phyloP scores from a whole-genome alignment of 2,113 vertebrate species.

The Glaucomys volans region DNA sequence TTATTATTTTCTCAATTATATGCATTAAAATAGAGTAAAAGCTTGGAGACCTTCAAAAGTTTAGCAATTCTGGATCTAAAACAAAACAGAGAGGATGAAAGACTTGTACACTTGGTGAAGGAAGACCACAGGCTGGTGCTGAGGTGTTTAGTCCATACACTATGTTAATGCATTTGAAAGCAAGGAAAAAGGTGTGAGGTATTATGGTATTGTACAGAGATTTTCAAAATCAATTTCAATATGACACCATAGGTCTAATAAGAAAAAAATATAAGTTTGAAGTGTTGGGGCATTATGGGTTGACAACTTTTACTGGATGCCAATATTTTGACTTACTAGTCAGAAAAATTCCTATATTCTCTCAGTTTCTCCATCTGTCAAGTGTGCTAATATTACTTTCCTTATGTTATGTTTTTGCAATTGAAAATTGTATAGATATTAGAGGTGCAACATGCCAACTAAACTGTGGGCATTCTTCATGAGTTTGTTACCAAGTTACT shows the following conservation, averaged over 20 bases:
- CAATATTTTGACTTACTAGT: background rate
- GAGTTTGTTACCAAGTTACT: background rate
- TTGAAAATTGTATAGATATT: background rate
- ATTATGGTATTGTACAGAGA: background rate
- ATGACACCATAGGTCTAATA: background rate
- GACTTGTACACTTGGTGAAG: background rate
- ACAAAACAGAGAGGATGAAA: background rate
- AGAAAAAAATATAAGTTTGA: background rate
- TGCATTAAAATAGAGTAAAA: background rate
- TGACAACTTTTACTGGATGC: background rate
- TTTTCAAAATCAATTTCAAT: background rate
- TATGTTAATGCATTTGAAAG: background rate
- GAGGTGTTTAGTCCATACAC: background rate
- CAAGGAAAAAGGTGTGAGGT: background rate
- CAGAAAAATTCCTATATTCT: background rate
- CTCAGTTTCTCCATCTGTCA: background rate
- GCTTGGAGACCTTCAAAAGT: background rate
- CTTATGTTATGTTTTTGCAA: background rate
- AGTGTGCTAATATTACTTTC: background rate
- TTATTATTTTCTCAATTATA: background rate
- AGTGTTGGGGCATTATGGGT: background rate
- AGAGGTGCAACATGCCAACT: background rate
- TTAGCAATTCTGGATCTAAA: background rate
- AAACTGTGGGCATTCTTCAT: background rate
- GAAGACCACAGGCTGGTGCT: background rate